Evolutionary conservation across 2,113 vertebrate genomes (phyloP).

Genomic region (Passer montanus): DNA sequence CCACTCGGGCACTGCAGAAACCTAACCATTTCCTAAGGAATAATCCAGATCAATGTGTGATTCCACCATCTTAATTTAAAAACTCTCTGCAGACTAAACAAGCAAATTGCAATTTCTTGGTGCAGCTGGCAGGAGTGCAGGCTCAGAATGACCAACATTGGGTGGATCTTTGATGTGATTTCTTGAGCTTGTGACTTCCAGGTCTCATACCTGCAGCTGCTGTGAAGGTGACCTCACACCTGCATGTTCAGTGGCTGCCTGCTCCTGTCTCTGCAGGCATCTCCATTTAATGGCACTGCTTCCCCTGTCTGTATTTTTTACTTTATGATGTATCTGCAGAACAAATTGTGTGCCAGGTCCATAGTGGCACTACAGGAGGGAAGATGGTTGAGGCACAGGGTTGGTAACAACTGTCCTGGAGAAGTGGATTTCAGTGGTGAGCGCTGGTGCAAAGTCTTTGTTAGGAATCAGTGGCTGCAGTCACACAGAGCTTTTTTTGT

Average conservation of each 20-base stretch:
- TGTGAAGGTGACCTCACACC: not conserved
- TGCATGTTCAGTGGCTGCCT: not conserved
- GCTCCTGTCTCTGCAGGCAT: not conserved
- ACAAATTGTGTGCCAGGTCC: not conserved
- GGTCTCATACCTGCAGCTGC: not conserved
- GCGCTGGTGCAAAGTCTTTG: not conserved
- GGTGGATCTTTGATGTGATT: not conserved
- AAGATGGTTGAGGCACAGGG: not conserved
- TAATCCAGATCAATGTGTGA: not conserved
- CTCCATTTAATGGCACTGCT: not conserved
- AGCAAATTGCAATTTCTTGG: not conserved
- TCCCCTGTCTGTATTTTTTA: not conserved
- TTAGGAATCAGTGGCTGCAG: not conserved
- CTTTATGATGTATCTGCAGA: not conserved
- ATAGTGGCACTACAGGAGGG: not conserved
- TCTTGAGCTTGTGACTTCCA: not conserved
- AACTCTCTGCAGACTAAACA: not conserved
- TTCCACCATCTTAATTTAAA: not conserved
- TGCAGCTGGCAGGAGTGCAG: not conserved
- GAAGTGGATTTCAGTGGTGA: not conserved
- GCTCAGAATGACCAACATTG: fast-evolving
- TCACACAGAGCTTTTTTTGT: not conserved
- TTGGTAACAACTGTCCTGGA: not conserved
- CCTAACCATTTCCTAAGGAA: not conserved
- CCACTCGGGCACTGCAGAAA: slow-evolving; percentile 4